Conservation (phyloP, 2,888 invertebrate genomes). For the Bugula neritina region DNA sequence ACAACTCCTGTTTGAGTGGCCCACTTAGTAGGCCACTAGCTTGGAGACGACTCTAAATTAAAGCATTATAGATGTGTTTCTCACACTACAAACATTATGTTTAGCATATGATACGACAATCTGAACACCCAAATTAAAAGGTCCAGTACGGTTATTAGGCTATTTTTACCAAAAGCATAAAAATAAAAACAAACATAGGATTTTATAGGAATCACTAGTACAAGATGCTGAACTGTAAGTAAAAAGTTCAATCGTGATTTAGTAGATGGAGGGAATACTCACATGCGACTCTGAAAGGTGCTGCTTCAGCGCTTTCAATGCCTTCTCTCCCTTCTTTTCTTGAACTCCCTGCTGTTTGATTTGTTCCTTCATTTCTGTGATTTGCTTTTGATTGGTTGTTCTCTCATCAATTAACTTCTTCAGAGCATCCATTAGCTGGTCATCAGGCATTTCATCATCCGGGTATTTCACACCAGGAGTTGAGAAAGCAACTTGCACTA, state of each 20-base stretch:
- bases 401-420: conserved; percentile 45
- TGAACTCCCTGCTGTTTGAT: conserved; percentile 39
- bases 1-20: conserved; percentile 44
- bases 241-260: too few species aligned
- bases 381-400: conserved; percentile 36
- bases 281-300: conserved; percentile 34
- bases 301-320: conserved; percentile 35
- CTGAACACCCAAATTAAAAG: too few species aligned
- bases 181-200: background rate
- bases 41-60: conserved; percentile 39
- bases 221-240: background rate
- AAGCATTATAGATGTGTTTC: background rate
- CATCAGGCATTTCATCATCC: conserved; percentile 45
- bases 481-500: conserved; percentile 47
- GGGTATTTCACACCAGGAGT: conserved; percentile 46
- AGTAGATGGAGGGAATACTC: background rate
- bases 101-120: too few species aligned
- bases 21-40: conserved; percentile 40
- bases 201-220: background rate
- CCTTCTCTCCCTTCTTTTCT: conserved; percentile 33
- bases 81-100: too few species aligned
- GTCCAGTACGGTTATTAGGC: too few species aligned
- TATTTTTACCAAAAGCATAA: background rate
- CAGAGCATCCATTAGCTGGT: conserved; percentile 43
- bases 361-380: conserved; percentile 40